Conservation (phyloP, 1,140 invertebrate species). For the Lucilia cuprina region DNA sequence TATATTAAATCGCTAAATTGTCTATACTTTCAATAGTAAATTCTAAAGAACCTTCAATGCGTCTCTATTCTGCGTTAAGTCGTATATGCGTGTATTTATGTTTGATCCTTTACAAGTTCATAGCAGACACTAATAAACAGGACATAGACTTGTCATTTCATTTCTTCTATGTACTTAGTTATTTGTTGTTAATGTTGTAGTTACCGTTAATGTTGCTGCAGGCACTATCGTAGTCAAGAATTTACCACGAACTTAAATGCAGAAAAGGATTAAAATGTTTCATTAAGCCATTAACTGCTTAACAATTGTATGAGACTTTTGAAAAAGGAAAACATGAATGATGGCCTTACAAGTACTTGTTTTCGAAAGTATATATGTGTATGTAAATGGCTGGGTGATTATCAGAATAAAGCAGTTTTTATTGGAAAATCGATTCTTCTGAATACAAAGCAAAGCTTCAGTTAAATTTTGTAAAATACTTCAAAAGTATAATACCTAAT, state of each 20-base stretch:
- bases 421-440: too few species aligned
- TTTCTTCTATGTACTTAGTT: not conserved
- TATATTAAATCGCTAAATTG: too few species aligned
- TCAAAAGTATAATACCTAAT: too few species aligned
- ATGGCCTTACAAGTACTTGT: too few species aligned
- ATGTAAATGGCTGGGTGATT: too few species aligned
- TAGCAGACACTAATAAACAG: conserved; percentile 16
- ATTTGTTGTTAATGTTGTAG: not conserved
- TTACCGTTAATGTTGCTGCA: too few species aligned
- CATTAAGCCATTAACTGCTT: conserved; percentile 21
- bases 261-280: conserved; percentile 28
- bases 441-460: too few species aligned
- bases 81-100: not conserved
- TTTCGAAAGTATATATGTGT: too few species aligned
- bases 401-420: too few species aligned
- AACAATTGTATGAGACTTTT: not conserved
- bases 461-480: too few species aligned
- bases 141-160: conserved; percentile 20
- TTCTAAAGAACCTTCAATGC: too few species aligned
- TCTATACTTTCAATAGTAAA: too few species aligned
- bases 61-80: not conserved
- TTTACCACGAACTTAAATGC: conserved; percentile 11
- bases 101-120: not conserved
- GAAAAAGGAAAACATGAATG: not conserved
- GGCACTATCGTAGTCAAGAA: not conserved